Evolutionary conservation across 2,113 vertebrate genomes (phyloP).

Genomic region (Ascaphus truei): DNA sequence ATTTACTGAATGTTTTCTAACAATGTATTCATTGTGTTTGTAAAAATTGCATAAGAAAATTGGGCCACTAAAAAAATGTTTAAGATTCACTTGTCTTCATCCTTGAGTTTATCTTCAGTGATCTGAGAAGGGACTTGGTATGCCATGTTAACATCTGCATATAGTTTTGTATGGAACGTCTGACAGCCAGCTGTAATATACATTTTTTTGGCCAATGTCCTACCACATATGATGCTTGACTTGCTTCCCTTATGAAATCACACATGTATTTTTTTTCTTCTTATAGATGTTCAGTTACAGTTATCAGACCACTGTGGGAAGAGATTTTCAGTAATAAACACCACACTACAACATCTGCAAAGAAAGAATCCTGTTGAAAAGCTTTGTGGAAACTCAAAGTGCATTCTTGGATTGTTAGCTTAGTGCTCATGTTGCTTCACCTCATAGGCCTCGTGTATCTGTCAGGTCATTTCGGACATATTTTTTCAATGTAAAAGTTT

Average conservation of each 20-base stretch:
- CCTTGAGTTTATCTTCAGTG: constrained; percentile 54
- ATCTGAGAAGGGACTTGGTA: constrained; percentile 49
- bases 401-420: constrained; percentile 38
- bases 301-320: constrained; percentile 49
- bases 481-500: background rate
- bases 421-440: constrained; percentile 34
- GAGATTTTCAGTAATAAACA: constrained; percentile 59
- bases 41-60: constrained; percentile 62
- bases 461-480: background rate
- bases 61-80: constrained; percentile 54
- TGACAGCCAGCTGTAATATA: constrained; percentile 47
- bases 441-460: background rate
- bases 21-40: constrained; percentile 59
- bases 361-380: constrained; percentile 41
- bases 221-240: constrained; percentile 59
- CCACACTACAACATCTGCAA: constrained; percentile 48
- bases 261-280: constrained; percentile 42
- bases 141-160: constrained; percentile 64
- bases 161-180: constrained; percentile 52
- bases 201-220: constrained; percentile 60
- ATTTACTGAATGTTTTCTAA: constrained; percentile 50
- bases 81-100: constrained; percentile 53
- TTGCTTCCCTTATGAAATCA: constrained; percentile 65
- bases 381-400: constrained; percentile 27
- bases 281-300: constrained; percentile 53